Conservation (phyloP, 2,113 vertebrate genomes). For the Sardina pilchardus region DNA sequence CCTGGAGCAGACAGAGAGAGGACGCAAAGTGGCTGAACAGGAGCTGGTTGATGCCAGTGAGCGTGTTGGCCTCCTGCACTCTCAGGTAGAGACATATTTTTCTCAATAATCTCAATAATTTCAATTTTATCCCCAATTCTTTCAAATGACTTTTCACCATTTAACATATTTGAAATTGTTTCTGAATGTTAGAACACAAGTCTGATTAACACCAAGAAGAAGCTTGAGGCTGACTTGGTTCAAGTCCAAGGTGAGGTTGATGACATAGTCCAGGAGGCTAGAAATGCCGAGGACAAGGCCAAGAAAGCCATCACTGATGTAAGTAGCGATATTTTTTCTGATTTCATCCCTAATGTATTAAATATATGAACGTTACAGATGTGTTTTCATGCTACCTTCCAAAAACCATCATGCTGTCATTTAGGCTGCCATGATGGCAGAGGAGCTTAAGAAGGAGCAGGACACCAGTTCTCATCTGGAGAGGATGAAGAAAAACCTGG, state of each 20-base stretch:
- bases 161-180: neutral
- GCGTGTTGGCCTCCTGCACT: constrained; percentile 46
- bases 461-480: constrained; percentile 87
- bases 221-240: constrained; percentile 45
- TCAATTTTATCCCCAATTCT: neutral
- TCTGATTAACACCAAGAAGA: constrained; percentile 51
- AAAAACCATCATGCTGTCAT: no score
- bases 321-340: neutral
- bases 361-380: no score
- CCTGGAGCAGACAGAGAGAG: constrained; percentile 76
- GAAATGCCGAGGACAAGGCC: constrained; percentile 50
- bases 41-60: constrained; percentile 46
- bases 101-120: no score
- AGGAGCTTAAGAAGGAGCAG: constrained; percentile 89
- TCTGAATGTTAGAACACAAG: constrained; percentile 43
- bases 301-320: constrained; percentile 50
- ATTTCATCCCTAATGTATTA: no score
- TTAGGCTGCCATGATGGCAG: constrained; percentile 83
- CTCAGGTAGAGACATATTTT: constrained; percentile 32
- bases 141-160: neutral
- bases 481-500: constrained; percentile 96
- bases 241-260: constrained; percentile 47
- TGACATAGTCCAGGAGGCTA: constrained; percentile 46
- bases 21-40: constrained; percentile 68
- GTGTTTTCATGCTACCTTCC: no score